Evolutionary conservation across 2,797 vertebrate species (phyloP).

Genomic region (Dromococcyx pavoninus): DNA sequence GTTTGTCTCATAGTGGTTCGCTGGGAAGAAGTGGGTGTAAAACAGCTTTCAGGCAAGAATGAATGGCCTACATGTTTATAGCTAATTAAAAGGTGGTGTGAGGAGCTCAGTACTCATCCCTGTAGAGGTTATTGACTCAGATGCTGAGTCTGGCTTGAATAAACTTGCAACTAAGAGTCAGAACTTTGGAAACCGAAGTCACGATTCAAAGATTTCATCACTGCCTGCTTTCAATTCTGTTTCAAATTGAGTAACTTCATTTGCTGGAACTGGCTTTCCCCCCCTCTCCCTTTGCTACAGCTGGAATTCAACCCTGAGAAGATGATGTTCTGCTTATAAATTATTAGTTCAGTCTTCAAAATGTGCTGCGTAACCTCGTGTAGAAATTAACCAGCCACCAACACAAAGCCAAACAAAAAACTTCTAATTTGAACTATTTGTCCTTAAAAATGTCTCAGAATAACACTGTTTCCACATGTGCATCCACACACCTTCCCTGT

Average conservation of each 20-base stretch:
- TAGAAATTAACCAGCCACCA: not conserved
- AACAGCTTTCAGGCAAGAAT: not conserved
- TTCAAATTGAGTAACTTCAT: rapidly evolving
- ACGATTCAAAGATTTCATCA: not conserved
- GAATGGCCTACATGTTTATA: constrained; percentile 45
- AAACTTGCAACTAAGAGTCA: not conserved
- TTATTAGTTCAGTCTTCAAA: not conserved
- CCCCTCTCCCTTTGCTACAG: not conserved
- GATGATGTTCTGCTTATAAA: not conserved
- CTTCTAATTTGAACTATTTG: too few species aligned
- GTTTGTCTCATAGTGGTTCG: not conserved
- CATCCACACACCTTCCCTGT: not conserved
- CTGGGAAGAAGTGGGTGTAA: constrained; percentile 9
- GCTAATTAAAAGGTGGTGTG: not conserved
- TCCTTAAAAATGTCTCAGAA: too few species aligned
- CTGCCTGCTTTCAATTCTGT: not conserved
- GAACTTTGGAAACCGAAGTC: not conserved
- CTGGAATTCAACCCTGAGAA: not conserved
- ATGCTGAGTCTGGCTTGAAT: not conserved
- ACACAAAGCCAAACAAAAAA: too few species aligned
- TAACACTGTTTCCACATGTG: rapidly evolving
- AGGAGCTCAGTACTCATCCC: not conserved
- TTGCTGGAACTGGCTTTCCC: not conserved
- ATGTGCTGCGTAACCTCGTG: too few species aligned
- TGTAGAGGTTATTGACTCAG: constrained; percentile 1